phyloP scores from a whole-genome alignment of 2,113 vertebrate genomes.

The Cheilinus undulatus region DNA sequence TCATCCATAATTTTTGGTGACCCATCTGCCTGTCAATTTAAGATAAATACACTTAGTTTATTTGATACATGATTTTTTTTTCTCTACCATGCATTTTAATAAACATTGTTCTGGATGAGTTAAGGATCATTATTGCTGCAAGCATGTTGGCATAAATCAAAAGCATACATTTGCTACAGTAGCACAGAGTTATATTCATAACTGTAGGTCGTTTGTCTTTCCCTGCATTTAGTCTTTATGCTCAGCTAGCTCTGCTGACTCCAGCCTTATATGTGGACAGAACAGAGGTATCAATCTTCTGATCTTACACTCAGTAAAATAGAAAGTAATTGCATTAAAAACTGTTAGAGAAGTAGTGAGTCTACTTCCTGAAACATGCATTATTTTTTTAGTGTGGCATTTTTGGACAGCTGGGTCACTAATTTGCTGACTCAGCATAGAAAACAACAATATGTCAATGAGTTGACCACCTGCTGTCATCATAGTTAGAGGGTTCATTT shows the following conservation, averaged over 20 bases:
- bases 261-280: not conserved
- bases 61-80: too few relatives aligned
- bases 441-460: slow-evolving; percentile 51
- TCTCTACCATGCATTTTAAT: too few relatives aligned
- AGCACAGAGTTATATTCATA: too few relatives aligned
- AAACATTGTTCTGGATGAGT: too few relatives aligned
- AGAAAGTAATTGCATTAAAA: not conserved
- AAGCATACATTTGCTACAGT: not conserved
- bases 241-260: slow-evolving; percentile 1
- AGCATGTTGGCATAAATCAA: too few relatives aligned
- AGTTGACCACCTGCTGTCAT: slow-evolving; percentile 64
- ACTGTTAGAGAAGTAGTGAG: not conserved
- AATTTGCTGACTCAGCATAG: slow-evolving; percentile 60
- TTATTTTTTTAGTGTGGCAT: not conserved
- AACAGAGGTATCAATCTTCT: not conserved
- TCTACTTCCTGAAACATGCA: not conserved
- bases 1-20: too few relatives aligned
- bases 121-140: too few relatives aligned
- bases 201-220: not conserved
- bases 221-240: not conserved
- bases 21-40: too few relatives aligned
- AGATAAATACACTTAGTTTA: too few relatives aligned
- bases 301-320: not conserved
- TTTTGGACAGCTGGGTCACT: slow-evolving; percentile 20
- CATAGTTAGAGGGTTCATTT: slow-evolving; percentile 55